phyloP scores from a whole-genome alignment of 53 echinoderm and acorn worm species.

The Actinopyga echinites region DNA sequence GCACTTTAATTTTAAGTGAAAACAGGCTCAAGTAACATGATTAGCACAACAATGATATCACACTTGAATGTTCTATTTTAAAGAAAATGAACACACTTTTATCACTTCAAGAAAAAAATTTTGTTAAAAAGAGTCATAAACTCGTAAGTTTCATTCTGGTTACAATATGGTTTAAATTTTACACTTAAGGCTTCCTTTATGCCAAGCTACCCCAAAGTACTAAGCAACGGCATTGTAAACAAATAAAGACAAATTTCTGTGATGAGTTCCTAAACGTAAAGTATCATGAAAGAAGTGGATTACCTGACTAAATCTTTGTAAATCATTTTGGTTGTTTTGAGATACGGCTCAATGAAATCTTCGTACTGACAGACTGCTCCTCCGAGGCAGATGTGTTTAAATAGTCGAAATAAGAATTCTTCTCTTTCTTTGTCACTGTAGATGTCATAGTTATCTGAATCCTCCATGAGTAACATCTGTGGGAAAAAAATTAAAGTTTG shows the following conservation, averaged over 20 bases:
- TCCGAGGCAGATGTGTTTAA: constrained; percentile 84
- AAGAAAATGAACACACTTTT: too few species aligned
- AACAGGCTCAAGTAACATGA: too few species aligned
- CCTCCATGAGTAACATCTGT: constrained; percentile 90
- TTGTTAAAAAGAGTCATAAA: too few species aligned
- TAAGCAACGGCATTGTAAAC: not conserved
- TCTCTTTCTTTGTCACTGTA: constrained; percentile 83
- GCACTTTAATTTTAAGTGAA: too few species aligned
- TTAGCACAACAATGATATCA: too few species aligned
- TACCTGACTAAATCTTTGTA: constrained; percentile 96
- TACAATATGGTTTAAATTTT: too few species aligned
- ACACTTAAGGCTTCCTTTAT: too few species aligned
- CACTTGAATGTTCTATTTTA: too few species aligned
- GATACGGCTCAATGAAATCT: constrained; percentile 79
- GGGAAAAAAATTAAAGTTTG: not conserved
- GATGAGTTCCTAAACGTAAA: not conserved
- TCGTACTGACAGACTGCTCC: constrained; percentile 93
- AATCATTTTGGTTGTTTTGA: constrained; percentile 79
- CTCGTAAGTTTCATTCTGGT: too few species aligned
- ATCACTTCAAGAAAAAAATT: too few species aligned
- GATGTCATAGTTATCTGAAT: constrained; percentile 86
- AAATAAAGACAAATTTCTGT: not conserved
- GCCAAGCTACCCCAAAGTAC: too few species aligned
- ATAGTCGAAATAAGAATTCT: constrained; percentile 80
- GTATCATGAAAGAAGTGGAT: not conserved